Evolutionary conservation across 2,888 invertebrate species (phyloP), one percentile per base, ranked within the genome.

Genomic region (Sinohyriopsis cumingii): DNA sequence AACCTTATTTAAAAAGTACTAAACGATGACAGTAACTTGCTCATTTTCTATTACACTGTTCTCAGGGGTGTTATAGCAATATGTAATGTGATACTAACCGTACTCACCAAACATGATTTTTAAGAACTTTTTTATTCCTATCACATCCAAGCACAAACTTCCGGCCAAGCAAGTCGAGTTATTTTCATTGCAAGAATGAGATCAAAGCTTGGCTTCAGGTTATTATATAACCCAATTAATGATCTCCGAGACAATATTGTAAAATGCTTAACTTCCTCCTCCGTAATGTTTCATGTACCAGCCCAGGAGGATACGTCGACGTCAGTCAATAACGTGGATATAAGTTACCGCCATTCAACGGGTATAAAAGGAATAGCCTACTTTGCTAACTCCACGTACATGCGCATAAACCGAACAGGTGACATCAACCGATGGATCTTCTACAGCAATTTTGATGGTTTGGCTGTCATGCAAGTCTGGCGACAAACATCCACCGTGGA

Each of bases 381-480:
- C 59, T 65, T 65, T 15, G 61, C 70, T 5, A 69, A 71, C 22
- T 75, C 71, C 57, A 18, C 25, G 15, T 65, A 56, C n/a, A 75
- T 76, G 63, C 54, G 61, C n/a, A 73, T 78, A 15, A 55, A 70
- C 15, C 68, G 76, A 56, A 57, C 61, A 55, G 80, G 80, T 20
- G 75, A 73, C 63, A 71, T 80, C 62, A 73, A 64, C 53, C 72
- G 69, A 5, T 80, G 80, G 80, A 60, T 67, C 57, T 79, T 80
- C 66, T 79, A 76, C 68, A 72, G 71, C 59, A 69, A 68, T 55
- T 68, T 67, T 53, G 59, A 66, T 24, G 78, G 80, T 7, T 56
- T 55, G 25, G 71, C 69, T 4, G 69, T 67, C 15, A 71, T 79
- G 20, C 77, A 77, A 59, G 72, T 80, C 3, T 80, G 78, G 80